These are phyloP conservation scores for Heliconius aoede DNA, from an alignment of 2,888 invertebrate species.

Conservation along the genomic window DNA sequence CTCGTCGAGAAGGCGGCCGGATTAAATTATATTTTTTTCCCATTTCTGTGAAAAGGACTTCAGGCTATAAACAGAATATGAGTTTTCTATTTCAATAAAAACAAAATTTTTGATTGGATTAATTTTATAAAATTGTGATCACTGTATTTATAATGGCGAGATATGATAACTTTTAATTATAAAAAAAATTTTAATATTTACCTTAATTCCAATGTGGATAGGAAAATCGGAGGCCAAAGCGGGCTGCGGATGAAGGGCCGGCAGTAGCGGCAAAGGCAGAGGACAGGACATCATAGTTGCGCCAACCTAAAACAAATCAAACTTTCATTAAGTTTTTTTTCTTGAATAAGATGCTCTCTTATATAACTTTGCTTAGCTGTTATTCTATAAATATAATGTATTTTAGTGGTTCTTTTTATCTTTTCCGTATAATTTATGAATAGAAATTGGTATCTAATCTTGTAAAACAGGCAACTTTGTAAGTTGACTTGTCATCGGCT, in stretches of 20 bases:
- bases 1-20: slow-evolving; percentile 69
- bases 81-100: slow-evolving; percentile 26
- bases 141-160: not conserved
- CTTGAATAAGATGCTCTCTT: not conserved
- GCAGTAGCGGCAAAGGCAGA: slow-evolving; percentile 85
- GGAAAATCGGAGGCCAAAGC: slow-evolving; percentile 85
- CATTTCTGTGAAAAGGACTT: slow-evolving; percentile 44
- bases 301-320: slow-evolving; percentile 67
- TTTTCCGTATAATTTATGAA: not conserved
- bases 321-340: slow-evolving; percentile 2
- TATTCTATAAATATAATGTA: not conserved
- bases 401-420: not conserved
- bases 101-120: slow-evolving; percentile 3
- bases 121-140: not conserved
- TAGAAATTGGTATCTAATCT: not conserved
- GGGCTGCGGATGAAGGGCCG: slow-evolving; percentile 84
- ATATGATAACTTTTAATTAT: not conserved
- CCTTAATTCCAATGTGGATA: slow-evolving; percentile 87
- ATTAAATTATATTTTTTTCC: slow-evolving; percentile 77
- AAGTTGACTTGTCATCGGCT: no score
- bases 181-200: slow-evolving; percentile 56
- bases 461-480: not conserved
- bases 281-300: slow-evolving; percentile 87
- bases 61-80: slow-evolving; percentile 49
- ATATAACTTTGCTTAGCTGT: not conserved